phyloP scores from a whole-genome alignment of 2,888 invertebrate genomes.

The Mellilla xanthometata region DNA sequence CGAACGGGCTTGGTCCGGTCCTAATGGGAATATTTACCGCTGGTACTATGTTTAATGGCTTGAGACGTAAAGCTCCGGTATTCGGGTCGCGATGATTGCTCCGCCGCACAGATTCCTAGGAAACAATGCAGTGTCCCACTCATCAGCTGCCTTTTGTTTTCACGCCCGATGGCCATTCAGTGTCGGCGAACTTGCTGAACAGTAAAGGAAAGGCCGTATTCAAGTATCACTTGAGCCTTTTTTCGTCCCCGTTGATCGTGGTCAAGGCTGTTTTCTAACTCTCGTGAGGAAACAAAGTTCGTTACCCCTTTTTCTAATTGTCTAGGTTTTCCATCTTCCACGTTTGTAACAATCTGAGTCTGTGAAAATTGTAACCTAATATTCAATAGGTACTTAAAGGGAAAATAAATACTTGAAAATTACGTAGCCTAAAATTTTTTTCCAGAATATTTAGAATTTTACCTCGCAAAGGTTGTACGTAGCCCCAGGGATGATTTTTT shows the following conservation, averaged over 20 bases:
- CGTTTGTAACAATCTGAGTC: no score
- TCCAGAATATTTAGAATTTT: constrained; percentile 22
- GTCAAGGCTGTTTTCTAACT: no score
- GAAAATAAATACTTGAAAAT: no score
- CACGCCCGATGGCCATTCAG: constrained; percentile 33
- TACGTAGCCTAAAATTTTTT: no score
- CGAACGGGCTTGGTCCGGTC: constrained; percentile 10
- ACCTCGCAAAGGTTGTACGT: constrained; percentile 26
- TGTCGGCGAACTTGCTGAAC: no score
- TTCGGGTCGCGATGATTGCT: constrained; percentile 68
- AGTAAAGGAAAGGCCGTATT: constrained; percentile 2
- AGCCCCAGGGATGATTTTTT: constrained; percentile 19
- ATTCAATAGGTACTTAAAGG: no score
- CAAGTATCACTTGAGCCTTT: background rate
- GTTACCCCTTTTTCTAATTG: no score
- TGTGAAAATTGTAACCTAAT: no score
- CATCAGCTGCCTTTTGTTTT: constrained; percentile 57
- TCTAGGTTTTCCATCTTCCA: no score
- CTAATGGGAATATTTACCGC: constrained; percentile 27
- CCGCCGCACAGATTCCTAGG: constrained; percentile 53
- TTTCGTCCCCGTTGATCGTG: background rate
- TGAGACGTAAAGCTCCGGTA: constrained; percentile 47
- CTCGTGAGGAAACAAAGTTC: no score
- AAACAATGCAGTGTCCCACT: constrained; percentile 53
- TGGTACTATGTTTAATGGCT: constrained; percentile 30